These are phyloP conservation scores for Gadopsis bispinosus DNA, from an alignment of 2,797 vertebrate genomes.

Conservation along the genomic window DNA sequence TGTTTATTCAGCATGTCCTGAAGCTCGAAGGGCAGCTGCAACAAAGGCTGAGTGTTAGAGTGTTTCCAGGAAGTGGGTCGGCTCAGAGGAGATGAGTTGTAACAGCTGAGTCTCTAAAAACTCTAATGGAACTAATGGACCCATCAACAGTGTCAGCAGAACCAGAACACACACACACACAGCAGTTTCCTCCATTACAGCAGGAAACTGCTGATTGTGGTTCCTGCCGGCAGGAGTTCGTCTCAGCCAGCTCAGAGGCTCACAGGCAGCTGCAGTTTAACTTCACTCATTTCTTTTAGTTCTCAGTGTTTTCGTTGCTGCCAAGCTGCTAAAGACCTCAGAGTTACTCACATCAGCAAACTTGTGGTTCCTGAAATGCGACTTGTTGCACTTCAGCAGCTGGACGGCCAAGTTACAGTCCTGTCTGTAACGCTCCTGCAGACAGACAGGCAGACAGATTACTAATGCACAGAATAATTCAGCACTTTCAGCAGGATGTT, in stretches of 20 bases:
- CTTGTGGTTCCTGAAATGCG: conserved; percentile 98
- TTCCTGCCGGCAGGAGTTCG: too few relatives aligned
- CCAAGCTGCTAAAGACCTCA: too few relatives aligned
- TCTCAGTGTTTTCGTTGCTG: too few relatives aligned
- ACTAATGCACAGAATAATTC: conserved; percentile 9
- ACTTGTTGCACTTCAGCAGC: conserved; percentile 98
- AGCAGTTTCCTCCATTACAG: background rate
- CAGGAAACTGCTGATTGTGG: too few relatives aligned
- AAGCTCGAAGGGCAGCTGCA: conserved; percentile 94
- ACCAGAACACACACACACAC: background rate
- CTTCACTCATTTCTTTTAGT: too few relatives aligned
- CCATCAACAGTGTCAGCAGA: conserved; percentile 10
- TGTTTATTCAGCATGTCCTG: conserved; percentile 98
- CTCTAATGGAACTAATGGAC: conserved; percentile 41
- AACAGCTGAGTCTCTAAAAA: background rate
- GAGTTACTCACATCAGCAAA: conserved; percentile 93
- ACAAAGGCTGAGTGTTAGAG: background rate
- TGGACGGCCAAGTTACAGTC: conserved; percentile 98
- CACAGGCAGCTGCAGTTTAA: background rate
- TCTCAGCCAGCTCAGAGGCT: background rate
- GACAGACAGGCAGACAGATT: too few relatives aligned
- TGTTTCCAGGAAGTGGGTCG: conserved; percentile 15
- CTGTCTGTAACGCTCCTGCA: conserved; percentile 94
- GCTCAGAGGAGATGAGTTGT: background rate
- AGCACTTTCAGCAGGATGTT: too few relatives aligned